Percentiles rank a stretch among this genome's conserved stretches.
Conservation (phyloP, 1,140 invertebrate species). For the Sycobia sp. region DNA sequence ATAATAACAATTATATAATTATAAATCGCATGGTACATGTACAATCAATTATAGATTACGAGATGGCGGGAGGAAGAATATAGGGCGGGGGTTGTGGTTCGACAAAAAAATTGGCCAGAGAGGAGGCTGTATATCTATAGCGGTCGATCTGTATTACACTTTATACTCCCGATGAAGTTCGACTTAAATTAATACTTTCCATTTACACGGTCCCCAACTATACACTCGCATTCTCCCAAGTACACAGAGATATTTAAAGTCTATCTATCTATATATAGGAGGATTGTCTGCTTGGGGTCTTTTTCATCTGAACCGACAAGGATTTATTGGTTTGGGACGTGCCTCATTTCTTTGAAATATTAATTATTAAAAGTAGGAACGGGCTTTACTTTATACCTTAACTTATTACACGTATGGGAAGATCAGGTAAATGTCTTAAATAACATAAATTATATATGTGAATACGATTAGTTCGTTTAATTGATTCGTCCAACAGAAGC, state of each 20-base stretch:
- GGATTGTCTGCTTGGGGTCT: constrained; percentile 34
- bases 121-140: constrained; percentile 20
- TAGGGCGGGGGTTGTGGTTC: too few species aligned
- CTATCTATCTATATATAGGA: constrained; percentile 23
- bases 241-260: constrained; percentile 26
- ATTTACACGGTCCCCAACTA: constrained; percentile 3
- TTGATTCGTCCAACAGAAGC: too few species aligned
- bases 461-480: too few species aligned
- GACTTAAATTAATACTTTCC: constrained; percentile 33
- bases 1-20: constrained; percentile 30
- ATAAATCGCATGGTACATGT: constrained; percentile 32
- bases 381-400: too few species aligned
- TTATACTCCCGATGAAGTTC: not conserved
- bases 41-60: constrained; percentile 32
- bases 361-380: too few species aligned
- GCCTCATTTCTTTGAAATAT: too few species aligned
- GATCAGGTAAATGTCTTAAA: too few species aligned
- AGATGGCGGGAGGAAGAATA: not conserved
- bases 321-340: too few species aligned
- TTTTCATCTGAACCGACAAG: constrained; percentile 27
- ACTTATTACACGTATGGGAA: too few species aligned
- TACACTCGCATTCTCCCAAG: not conserved
- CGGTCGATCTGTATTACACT: constrained; percentile 7
- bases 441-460: too few species aligned
- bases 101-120: constrained; percentile 28